Conservation (phyloP, 1,140 invertebrate species). For the Tetramorium simillimum region DNA sequence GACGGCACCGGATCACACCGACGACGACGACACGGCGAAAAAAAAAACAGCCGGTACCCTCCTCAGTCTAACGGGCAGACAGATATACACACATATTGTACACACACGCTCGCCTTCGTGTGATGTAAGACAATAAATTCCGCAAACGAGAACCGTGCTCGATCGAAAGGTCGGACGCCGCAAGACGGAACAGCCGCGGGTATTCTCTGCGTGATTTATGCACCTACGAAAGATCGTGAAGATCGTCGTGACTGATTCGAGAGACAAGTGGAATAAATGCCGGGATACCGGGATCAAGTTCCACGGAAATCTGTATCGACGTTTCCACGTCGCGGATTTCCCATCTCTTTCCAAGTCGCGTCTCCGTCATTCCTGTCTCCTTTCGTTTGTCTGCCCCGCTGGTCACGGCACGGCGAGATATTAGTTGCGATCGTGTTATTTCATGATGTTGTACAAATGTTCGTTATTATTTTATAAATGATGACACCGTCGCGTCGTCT, state of each 20-base stretch:
- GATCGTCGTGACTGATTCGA: constrained; percentile 67
- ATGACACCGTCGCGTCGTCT: constrained; percentile 62
- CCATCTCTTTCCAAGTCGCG: background rate
- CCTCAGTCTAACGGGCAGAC: constrained; percentile 42
- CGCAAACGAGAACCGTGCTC: constrained; percentile 60
- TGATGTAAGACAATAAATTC: constrained; percentile 73
- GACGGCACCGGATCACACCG: constrained; percentile 46
- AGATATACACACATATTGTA: background rate
- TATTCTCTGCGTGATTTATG: constrained; percentile 71
- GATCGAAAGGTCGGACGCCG: constrained; percentile 72
- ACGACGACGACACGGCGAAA: constrained; percentile 10
- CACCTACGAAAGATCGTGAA: constrained; percentile 66
- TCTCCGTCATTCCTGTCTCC: background rate
- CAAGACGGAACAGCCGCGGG: constrained; percentile 61
- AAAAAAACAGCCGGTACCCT: constrained; percentile 36
- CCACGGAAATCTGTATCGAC: constrained; percentile 63
- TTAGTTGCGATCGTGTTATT: constrained; percentile 71
- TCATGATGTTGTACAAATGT: constrained; percentile 44
- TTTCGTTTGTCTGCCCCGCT: background rate
- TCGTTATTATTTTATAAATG: constrained; percentile 74
- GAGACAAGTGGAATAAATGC: constrained; percentile 73
- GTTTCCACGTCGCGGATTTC: constrained; percentile 34
- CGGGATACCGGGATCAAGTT: constrained; percentile 45
- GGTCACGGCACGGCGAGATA: constrained; percentile 66
- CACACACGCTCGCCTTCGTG: background rate